Evolutionary conservation across 2,888 invertebrate genomes (phyloP).

Genomic region (Brenthis ino): DNA sequence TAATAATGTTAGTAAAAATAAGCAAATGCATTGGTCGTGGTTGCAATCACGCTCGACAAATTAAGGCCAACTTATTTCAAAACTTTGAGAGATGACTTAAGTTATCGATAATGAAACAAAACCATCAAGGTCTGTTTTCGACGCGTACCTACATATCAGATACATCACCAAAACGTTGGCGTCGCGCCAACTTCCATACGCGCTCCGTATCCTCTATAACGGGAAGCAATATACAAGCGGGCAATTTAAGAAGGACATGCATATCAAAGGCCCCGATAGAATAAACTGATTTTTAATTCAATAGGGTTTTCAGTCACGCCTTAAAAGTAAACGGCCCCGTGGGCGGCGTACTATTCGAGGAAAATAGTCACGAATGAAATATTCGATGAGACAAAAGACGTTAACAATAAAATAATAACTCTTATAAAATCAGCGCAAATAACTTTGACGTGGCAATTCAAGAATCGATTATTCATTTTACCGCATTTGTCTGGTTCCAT

Average conservation of each 20-base stretch:
- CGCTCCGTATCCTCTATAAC: conserved; percentile 51
- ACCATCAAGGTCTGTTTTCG: conserved; percentile 29
- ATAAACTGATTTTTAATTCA: conserved; percentile 58
- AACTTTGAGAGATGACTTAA: conserved; percentile 40
- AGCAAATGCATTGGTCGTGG: too few relatives aligned
- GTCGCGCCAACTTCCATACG: conserved; percentile 62
- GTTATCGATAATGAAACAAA: conserved; percentile 43
- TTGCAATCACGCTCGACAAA: not conserved
- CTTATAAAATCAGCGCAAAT: not conserved
- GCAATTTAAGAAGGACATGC: conserved; percentile 50
- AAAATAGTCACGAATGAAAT: conserved; percentile 18
- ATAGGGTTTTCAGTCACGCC: conserved; percentile 50
- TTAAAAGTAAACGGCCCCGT: conserved; percentile 14
- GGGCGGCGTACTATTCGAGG: conserved; percentile 9
- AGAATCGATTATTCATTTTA: too few relatives aligned
- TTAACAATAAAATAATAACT: not conserved
- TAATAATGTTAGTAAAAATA: too few relatives aligned
- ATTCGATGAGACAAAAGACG: conserved; percentile 17
- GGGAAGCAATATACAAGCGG: conserved; percentile 49
- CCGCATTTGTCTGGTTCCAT: too few relatives aligned
- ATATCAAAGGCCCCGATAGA: conserved; percentile 46
- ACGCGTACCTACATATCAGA: conserved; percentile 23
- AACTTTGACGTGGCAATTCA: not conserved
- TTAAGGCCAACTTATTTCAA: not conserved
- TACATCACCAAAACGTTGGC: conserved; percentile 53